Percentiles rank a stretch among this genome's conserved stretches.
phyloP scores from a whole-genome alignment of 1,140 invertebrate species.

The Cecropterus lyciades region DNA sequence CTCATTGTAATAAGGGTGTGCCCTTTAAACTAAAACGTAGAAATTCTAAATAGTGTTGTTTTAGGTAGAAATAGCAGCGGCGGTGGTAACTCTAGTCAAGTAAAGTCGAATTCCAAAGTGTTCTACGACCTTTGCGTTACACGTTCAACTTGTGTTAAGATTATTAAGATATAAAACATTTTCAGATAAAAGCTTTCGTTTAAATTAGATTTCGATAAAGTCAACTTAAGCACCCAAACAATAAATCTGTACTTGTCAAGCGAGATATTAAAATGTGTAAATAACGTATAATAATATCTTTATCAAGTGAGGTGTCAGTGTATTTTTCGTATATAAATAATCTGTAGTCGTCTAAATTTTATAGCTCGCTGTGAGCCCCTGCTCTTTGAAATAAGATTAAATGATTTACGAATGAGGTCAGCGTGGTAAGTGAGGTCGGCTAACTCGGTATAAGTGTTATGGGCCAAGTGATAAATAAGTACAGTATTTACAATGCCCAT shows the following conservation, averaged over 20 bases:
- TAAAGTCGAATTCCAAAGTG: no score
- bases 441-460: conserved; percentile 50
- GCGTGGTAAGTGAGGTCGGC: conserved; percentile 62
- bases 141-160: background rate
- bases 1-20: no score
- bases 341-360: conserved; percentile 57
- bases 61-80: no score
- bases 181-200: conserved; percentile 1
- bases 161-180: background rate
- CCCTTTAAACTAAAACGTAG: no score
- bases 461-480: conserved; percentile 23
- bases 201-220: conserved; percentile 19
- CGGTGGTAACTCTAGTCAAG: no score
- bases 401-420: conserved; percentile 82
- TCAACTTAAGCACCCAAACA: background rate
- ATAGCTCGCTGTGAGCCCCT: conserved; percentile 59
- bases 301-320: conserved; percentile 36
- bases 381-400: conserved; percentile 71
- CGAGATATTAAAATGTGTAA: conserved; percentile 39
- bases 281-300: conserved; percentile 45
- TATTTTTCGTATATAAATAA: conserved; percentile 45
- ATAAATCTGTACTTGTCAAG: conserved; percentile 29
- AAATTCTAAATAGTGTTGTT: no score
- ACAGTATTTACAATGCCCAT: conserved; percentile 15
- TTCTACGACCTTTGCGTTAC: no score